These are phyloP conservation scores for Pocota personata DNA, from an alignment of 2,888 invertebrate genomes.

Conservation along the genomic window DNA sequence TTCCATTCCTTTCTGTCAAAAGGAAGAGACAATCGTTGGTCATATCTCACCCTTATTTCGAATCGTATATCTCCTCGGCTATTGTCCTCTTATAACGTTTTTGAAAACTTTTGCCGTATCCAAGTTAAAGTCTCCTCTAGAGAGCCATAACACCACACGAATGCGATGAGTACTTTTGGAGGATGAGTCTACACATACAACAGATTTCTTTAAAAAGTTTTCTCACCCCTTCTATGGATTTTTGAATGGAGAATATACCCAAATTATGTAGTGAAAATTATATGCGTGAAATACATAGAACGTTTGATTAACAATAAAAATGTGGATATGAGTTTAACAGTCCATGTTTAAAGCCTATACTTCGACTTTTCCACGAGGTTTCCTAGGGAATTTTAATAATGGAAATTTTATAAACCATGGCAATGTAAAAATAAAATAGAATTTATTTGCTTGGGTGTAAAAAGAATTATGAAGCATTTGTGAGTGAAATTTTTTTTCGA, in stretches of 20 bases:
- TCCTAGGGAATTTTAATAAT: neutral
- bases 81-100: conserved; percentile 8
- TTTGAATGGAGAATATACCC: neutral
- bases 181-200: neutral
- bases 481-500: neutral
- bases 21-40: neutral
- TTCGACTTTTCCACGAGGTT: neutral
- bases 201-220: neutral
- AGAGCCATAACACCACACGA: conserved; percentile 2
- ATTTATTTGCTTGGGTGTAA: neutral
- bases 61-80: neutral
- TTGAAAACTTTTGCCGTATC: neutral
- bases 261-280: neutral
- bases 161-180: neutral
- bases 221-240: neutral
- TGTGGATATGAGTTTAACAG: neutral
- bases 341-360: neutral
- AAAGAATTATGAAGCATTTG: neutral
- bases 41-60: neutral
- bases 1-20: neutral
- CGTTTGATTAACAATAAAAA: neutral
- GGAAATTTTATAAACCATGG: too few relatives aligned
- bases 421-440: too few relatives aligned
- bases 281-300: neutral
- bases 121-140: neutral